A percentile compares a stretch with the other conserved stretches of the same genome.
Conservation (phyloP, 2,888 invertebrate genomes). For the Linnaemya tessellans region DNA sequence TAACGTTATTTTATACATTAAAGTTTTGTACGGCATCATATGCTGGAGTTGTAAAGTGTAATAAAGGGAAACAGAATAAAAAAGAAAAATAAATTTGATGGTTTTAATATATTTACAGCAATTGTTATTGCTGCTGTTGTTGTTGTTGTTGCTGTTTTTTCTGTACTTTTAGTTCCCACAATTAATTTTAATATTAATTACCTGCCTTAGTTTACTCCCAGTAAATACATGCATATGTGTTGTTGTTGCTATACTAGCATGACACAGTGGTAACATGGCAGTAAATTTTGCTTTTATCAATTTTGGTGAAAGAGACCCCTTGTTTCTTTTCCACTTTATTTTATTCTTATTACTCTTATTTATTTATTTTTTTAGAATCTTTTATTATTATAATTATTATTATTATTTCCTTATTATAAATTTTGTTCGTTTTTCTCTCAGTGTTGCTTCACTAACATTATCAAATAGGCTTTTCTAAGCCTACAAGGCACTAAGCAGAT, state of each 20-base stretch:
- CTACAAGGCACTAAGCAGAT: no score
- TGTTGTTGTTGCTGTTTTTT: neutral
- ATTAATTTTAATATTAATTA: constrained; percentile 58
- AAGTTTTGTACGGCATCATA: constrained; percentile 28
- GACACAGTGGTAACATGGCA: constrained; percentile 5
- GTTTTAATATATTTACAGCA: constrained; percentile 8
- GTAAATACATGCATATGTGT: constrained; percentile 7
- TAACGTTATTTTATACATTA: neutral
- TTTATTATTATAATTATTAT: no score
- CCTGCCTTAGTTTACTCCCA: constrained; percentile 29
- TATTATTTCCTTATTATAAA: no score
- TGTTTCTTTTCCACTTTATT: no score
- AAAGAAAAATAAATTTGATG: constrained; percentile 12
- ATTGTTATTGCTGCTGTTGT: neutral
- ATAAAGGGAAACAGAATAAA: neutral
- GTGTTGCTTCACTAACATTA: no score
- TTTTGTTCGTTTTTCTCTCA: no score
- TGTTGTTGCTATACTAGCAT: neutral
- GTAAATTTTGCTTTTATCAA: no score
- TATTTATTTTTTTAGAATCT: no score
- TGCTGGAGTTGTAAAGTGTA: neutral
- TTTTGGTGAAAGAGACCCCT: no score
- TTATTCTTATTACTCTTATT: no score
- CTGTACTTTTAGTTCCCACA: constrained; percentile 27
- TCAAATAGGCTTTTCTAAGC: no score